Evolutionary conservation across 1,140 invertebrate species (phyloP), one percentile per base, ranked within the genome.

Genomic region (Philopotamus ludificatus): DNA sequence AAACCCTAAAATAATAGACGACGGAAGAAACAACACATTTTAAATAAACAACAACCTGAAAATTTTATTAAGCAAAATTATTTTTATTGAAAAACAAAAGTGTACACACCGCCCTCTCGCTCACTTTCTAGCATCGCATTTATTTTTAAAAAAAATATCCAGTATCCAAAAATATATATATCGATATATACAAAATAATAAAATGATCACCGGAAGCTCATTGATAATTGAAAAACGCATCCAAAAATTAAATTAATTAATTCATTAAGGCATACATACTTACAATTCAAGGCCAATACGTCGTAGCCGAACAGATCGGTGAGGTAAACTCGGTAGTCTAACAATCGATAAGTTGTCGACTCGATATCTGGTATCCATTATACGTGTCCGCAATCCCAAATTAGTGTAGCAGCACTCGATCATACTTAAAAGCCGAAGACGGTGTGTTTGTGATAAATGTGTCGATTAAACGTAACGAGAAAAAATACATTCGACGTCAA

Each of bases 381-480:
- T 44, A 41, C 8, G 51, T 18, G 18, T 34, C 34, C 53, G 10
- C 21, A 3, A 26, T 26, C 25, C 25, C 53, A 55, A 2, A 44
- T 42, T 16, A 23, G 16, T 47, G 34, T 25, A 16, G 18, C 41
- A 41, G 49, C 26, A 18, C 57, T 65, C 51, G 34, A 62, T 64
- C 45, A 65, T 47, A 51, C 65, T 60, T 55, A 62, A 65, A 23
- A 10, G 59, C 53, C 60, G 55, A 67, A 67, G 59, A 57, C 57
- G 59, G 59, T 50, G 65, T 67, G 65, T 50, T 47, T 47, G 15
- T 16, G 18, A 8, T 47, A 16, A 12, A 47, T 47, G 15, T 20
- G 15, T 39, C n/a, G 34, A 39, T 39, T 39, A 39, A 8, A 8
- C 34, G 8, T 39, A 39, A 39, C 34, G 7, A 39, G 34, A 39